Evolutionary conservation across 2,797 vertebrate species (phyloP).

Genomic region (Catostomus latipinnis): DNA sequence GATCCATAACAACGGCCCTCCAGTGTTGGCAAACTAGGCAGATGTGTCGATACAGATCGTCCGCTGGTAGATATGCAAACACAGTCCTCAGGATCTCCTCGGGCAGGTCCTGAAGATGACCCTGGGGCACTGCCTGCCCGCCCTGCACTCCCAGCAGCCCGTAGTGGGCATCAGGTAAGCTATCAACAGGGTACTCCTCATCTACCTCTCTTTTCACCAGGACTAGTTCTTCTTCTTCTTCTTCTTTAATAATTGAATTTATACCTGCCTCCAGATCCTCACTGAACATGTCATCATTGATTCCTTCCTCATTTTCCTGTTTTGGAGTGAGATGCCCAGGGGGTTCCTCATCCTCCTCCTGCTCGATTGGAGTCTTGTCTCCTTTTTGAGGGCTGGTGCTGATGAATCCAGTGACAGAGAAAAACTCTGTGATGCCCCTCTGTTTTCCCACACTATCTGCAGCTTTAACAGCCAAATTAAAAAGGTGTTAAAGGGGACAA

Average conservation of each 20-base stretch:
- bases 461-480: background rate
- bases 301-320: constrained; percentile 60
- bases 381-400: constrained; percentile 69
- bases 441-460: constrained; percentile 55
- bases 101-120: constrained; percentile 81
- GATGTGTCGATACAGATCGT: constrained; percentile 82
- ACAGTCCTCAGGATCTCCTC: constrained; percentile 85
- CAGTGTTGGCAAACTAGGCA: constrained; percentile 85
- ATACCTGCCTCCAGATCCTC: constrained; percentile 15
- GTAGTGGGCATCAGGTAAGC: constrained; percentile 80
- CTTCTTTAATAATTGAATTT: constrained; percentile 27
- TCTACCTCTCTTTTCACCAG: constrained; percentile 62
- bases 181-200: constrained; percentile 70
- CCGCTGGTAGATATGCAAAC: constrained; percentile 81
- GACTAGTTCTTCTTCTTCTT: constrained; percentile 66
- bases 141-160: constrained; percentile 83
- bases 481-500: background rate
- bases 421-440: constrained; percentile 69
- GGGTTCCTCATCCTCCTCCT: constrained; percentile 8
- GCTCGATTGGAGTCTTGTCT: constrained; percentile 15
- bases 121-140: constrained; percentile 69
- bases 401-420: constrained; percentile 64
- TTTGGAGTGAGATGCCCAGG: background rate
- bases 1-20: constrained; percentile 79
- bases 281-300: constrained; percentile 70